Conservation (phyloP, 2,797 vertebrate genomes). For the Platalea minor region DNA sequence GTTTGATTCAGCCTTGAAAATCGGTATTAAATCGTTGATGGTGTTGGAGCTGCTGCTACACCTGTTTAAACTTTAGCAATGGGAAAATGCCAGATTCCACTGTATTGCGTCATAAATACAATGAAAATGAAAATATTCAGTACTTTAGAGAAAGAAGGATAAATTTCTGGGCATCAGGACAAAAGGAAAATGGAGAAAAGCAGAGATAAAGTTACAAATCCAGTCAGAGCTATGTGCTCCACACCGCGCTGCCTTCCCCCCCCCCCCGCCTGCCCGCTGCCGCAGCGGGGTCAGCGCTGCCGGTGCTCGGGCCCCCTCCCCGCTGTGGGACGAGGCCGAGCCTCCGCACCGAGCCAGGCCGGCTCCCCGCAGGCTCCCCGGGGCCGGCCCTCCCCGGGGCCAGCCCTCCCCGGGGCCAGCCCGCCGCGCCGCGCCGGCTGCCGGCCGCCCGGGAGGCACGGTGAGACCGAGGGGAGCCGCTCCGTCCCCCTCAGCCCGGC, state of each 20-base stretch:
- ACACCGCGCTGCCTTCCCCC: not conserved
- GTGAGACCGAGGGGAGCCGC: not conserved
- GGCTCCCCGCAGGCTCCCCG: not conserved
- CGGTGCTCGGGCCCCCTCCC: not conserved
- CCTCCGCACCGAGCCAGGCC: not conserved
- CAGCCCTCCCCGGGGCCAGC: not conserved
- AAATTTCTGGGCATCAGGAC: not conserved
- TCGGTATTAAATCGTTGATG: not conserved
- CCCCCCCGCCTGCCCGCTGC: not conserved
- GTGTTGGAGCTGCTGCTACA: not conserved
- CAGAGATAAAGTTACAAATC: not conserved
- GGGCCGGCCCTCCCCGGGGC: not conserved
- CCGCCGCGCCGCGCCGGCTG: not conserved
- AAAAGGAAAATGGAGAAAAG: conserved; percentile 58
- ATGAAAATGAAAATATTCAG: not conserved
- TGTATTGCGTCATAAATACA: not conserved
- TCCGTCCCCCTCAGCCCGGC: not conserved
- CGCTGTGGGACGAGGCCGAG: not conserved
- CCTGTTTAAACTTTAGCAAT: not conserved
- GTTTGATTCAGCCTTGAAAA: not conserved
- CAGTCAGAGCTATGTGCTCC: not conserved
- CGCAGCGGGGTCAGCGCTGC: not conserved
- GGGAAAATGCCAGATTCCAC: not conserved
- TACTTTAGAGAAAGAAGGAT: not conserved
- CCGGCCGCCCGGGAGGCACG: not conserved